Evolutionary conservation across 2,113 vertebrate genomes (phyloP).

Genomic region (Tor tambroides): DNA sequence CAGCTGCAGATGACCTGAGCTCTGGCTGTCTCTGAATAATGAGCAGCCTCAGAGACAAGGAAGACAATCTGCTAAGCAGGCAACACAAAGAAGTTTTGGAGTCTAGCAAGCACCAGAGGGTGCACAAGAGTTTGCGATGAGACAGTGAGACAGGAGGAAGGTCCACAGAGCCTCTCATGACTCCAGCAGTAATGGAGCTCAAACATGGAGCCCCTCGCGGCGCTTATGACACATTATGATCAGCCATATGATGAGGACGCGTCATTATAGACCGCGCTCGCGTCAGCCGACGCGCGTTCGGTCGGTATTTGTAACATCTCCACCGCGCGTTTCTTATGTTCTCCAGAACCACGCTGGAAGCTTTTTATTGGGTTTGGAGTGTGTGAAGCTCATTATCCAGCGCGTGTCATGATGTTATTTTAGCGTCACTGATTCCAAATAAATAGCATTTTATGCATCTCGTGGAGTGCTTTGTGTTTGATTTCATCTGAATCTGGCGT

Average conservation of each 20-base stretch:
- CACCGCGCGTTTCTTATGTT: neutral
- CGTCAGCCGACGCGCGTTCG: no score
- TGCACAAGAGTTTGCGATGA: constrained; percentile 90
- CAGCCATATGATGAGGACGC: constrained; percentile 10
- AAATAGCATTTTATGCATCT: neutral
- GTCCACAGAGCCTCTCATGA: constrained; percentile 76
- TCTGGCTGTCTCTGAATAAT: constrained; percentile 99
- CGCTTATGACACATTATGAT: constrained; percentile 15
- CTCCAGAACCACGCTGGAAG: neutral
- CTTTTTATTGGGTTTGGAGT: neutral
- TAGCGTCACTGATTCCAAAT: neutral
- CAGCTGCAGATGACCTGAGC: constrained; percentile 69
- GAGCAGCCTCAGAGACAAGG: constrained; percentile 98
- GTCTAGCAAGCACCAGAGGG: constrained; percentile 96
- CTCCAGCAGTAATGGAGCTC: constrained; percentile 38
- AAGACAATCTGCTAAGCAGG: constrained; percentile 97
- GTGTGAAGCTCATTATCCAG: neutral
- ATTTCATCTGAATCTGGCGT: neutral
- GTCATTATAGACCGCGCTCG: constrained; percentile 45
- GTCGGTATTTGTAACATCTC: no score
- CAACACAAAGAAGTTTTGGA: constrained; percentile 90
- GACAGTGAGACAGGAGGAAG: constrained; percentile 76
- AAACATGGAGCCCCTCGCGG: constrained; percentile 9
- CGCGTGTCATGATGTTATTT: neutral
- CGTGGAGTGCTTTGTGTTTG: neutral